These are phyloP conservation scores for Coelopa frigida DNA, from an alignment of 1,140 invertebrate species.

Conservation along the genomic window DNA sequence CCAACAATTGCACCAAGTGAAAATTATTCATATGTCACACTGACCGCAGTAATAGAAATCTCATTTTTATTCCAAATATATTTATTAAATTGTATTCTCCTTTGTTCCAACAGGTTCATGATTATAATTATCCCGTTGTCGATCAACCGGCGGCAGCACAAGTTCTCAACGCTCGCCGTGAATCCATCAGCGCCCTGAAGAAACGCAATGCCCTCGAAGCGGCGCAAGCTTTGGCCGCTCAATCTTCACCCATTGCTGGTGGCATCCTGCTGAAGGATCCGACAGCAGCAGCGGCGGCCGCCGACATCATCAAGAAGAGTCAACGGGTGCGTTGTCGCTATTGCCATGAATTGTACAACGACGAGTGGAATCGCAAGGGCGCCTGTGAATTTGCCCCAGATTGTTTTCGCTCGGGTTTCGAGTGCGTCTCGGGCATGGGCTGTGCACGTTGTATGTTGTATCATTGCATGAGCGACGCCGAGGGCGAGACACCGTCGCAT, in stretches of 20 bases:
- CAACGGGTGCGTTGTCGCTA: conserved; percentile 44
- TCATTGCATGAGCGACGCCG: conserved; percentile 83
- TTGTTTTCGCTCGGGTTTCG: conserved; percentile 69
- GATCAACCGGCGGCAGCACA: conserved; percentile 52
- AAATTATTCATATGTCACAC: conserved; percentile 78
- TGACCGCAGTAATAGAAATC: conserved; percentile 55
- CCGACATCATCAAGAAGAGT: conserved; percentile 23
- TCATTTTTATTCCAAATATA: conserved; percentile 10
- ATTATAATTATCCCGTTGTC: conserved; percentile 74
- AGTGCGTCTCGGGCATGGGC: conserved; percentile 74
- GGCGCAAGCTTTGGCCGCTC: conserved; percentile 29
- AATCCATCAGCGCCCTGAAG: conserved; percentile 54
- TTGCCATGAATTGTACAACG: conserved; percentile 65
- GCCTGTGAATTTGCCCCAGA: conserved; percentile 86
- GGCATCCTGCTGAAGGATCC: conserved; percentile 32
- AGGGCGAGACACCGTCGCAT: conserved; percentile 70
- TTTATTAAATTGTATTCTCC: conserved; percentile 21
- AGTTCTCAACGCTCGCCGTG: conserved; percentile 46
- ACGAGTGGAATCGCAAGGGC: conserved; percentile 73
- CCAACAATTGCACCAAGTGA: conserved; percentile 47
- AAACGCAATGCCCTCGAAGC: conserved; percentile 48
- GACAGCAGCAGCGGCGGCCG: no score
- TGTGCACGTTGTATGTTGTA: conserved; percentile 85
- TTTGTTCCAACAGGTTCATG: conserved; percentile 48
- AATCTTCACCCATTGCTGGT: conserved; percentile 36